Evolutionary conservation across 2,113 vertebrate species (phyloP), one percentile per base, ranked within the genome.

Genomic region (Xenotilapia flavipinnis): DNA sequence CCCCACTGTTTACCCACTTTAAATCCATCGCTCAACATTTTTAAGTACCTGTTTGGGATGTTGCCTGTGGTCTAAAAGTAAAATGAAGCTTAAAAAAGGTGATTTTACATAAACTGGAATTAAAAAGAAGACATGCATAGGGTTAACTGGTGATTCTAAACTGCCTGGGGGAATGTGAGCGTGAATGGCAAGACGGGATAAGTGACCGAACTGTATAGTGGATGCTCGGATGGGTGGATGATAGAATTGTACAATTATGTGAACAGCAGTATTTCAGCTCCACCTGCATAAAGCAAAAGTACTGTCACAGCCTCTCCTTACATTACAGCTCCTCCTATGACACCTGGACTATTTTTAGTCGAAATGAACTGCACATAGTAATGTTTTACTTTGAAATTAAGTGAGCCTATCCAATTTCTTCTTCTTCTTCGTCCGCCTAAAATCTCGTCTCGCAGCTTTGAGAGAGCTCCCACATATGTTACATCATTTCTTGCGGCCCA

Each of bases 301-400:
- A 3, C 31, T 12, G 60, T 2, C 60, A 65, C 9, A 65, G 31
- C 58, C 4, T 12, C 60, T 36, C 17, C 0, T 65, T 12, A 36
- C 17, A 7, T 65, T 65, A 65, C 31, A 65, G 4, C 60, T 2
- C 33, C 33, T 13, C 60, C 60, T 38, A 1, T 21, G 33, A 68
- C 19, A 38, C 60, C 33, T 68, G 1, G 19, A 68, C 33, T 68
- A 3, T 68, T 38, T 21, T 38, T 21, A 68, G 0, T 68, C 0
- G 0, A 36, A 68, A 8, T 0, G 4, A 13, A 38, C 60, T 65
- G 33, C 6, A 65, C 60, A 68, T 68, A 65, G 60, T 38, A 65
- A 65, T 13, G 19, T 65, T 65, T 38, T 21, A 65, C 33, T 65
- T 65, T 65, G 60, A 21, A 65, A 38, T 65, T 12, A 65, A 36